A percentile compares a stretch with the other conserved stretches of the same genome.
phyloP scores from a whole-genome alignment of 2,888 invertebrate genomes.

The Dicycla oo region DNA sequence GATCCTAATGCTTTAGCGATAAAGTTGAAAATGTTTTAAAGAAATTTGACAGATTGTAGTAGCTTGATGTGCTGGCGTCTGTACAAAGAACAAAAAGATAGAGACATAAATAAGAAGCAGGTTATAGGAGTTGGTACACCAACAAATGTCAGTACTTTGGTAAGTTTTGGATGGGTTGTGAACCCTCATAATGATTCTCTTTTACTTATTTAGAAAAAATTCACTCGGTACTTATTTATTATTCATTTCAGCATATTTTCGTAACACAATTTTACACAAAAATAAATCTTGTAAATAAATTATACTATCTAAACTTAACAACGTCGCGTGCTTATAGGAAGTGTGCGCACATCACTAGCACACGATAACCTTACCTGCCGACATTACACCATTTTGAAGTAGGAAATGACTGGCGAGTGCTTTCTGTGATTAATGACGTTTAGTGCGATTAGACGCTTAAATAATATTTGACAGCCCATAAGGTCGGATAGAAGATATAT shows the following conservation, averaged over 20 bases:
- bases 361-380: conserved; percentile 39
- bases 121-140: too few relatives aligned
- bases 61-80: too few relatives aligned
- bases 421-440: conserved; percentile 70
- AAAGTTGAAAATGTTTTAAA: too few relatives aligned
- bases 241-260: background rate
- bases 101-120: too few relatives aligned
- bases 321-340: conserved; percentile 9
- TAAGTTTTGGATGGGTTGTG: too few relatives aligned
- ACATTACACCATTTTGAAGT: conserved; percentile 64
- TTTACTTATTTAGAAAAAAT: too few relatives aligned
- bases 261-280: background rate
- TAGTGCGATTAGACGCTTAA: conserved; percentile 52
- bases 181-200: too few relatives aligned
- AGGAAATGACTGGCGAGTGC: conserved; percentile 72
- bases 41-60: too few relatives aligned
- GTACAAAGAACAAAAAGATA: too few relatives aligned
- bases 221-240: too few relatives aligned
- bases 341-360: conserved; percentile 47
- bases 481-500: conserved; percentile 28
- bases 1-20: too few relatives aligned
- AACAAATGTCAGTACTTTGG: too few relatives aligned
- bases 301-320: background rate
- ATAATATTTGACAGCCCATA: conserved; percentile 54
- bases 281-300: background rate